Conservation (phyloP, 2,888 invertebrate species). For the Tetheella fluctuosa region DNA sequence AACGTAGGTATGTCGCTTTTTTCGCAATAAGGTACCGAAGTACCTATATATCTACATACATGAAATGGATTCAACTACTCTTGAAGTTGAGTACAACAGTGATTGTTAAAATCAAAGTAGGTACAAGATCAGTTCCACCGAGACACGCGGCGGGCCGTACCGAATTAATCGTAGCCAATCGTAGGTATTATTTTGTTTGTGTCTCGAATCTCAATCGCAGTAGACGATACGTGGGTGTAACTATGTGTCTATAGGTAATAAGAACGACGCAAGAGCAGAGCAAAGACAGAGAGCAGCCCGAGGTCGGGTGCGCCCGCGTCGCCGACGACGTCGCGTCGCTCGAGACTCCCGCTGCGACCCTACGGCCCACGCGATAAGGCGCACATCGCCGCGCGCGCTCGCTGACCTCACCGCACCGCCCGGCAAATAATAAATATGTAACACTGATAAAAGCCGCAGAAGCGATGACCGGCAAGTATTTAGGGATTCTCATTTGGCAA, state of each 20-base stretch:
- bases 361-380: constrained; percentile 77
- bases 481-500: constrained; percentile 73
- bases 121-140: background rate
- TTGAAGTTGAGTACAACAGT: constrained; percentile 2
- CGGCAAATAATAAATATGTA: constrained; percentile 83
- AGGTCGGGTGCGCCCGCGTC: constrained; percentile 66
- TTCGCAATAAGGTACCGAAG: background rate
- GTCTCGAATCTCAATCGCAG: constrained; percentile 14
- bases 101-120: background rate
- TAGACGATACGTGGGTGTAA: constrained; percentile 15
- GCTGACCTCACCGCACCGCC: constrained; percentile 77
- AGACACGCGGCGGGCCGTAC: background rate
- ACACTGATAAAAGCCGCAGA: constrained; percentile 81
- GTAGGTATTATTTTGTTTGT: constrained; percentile 19
- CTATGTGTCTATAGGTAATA: constrained; percentile 33
- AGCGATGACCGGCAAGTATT: constrained; percentile 80
- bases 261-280: constrained; percentile 78
- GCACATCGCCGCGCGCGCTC: constrained; percentile 70
- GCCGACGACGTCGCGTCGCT: constrained; percentile 35
- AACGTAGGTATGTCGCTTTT: background rate
- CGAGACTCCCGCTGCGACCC: constrained; percentile 57
- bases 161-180: background rate
- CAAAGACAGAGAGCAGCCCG: constrained; percentile 67
- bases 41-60: background rate
- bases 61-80: background rate